Conservation (phyloP, 2,797 vertebrate genomes). For the Tachyglossus aculeatus region DNA sequence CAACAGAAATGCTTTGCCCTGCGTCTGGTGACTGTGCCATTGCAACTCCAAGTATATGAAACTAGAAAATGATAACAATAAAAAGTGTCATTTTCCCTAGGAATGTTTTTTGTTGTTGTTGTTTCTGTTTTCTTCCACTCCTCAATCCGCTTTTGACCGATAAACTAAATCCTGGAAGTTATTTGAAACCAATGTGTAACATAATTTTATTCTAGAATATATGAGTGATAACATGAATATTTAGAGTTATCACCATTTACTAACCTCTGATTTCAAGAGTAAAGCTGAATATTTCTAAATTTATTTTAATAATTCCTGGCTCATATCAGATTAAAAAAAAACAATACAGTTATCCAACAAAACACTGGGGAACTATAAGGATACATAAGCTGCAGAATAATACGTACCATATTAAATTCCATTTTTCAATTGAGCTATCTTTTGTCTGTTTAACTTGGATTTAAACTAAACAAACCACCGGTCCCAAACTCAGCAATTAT, state of each 20-base stretch:
- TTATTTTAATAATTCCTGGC: slow-evolving; percentile 40
- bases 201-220: not conserved
- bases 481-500: slow-evolving; percentile 60
- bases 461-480: slow-evolving; percentile 54
- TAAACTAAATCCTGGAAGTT: slow-evolving; percentile 1
- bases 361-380: slow-evolving; percentile 55
- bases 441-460: slow-evolving; percentile 70
- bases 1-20: not conserved
- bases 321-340: slow-evolving; percentile 51
- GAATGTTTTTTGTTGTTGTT: not conserved
- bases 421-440: slow-evolving; percentile 63
- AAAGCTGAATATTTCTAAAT: slow-evolving; percentile 48
- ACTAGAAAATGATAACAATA: not conserved
- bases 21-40: not conserved
- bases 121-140: not conserved
- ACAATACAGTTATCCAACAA: slow-evolving; percentile 33
- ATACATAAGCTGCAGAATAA: slow-evolving; percentile 60
- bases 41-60: not conserved
- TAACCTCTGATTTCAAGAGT: not conserved
- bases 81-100: not conserved
- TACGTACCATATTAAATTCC: slow-evolving; percentile 62
- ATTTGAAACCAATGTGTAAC: slow-evolving; percentile 1
- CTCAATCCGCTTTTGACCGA: not conserved
- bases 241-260: slow-evolving; percentile 12
- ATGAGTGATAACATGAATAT: not conserved